phyloP scores from a whole-genome alignment of 2,113 vertebrate genomes.

The Gallinago media region DNA sequence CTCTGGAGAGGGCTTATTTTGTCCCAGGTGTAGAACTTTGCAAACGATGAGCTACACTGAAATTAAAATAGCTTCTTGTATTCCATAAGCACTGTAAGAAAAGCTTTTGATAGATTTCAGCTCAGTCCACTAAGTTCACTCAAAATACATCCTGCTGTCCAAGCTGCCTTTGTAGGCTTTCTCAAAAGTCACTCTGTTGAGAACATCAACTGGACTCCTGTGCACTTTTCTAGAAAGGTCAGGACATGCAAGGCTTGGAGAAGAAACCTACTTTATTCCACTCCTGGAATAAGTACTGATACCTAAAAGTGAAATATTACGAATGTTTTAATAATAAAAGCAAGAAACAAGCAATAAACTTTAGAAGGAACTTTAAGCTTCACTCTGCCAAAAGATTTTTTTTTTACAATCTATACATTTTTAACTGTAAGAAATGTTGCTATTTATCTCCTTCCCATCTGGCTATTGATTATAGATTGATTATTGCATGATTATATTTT shows the following conservation, averaged over 20 bases:
- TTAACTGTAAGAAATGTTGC: not conserved
- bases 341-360: not conserved
- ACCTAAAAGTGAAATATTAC: not conserved
- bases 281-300: not conserved
- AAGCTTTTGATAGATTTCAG: not conserved
- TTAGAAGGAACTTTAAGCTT: not conserved
- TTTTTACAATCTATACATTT: not conserved
- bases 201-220: not conserved
- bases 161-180: not conserved
- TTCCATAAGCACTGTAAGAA: not conserved
- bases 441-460: not conserved
- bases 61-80: not conserved
- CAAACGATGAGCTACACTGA: no score
- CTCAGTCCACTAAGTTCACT: not conserved
- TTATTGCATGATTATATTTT: not conserved
- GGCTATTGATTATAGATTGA: not conserved
- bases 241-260: not conserved
- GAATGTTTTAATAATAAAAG: not conserved
- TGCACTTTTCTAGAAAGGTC: not conserved
- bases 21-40: not conserved
- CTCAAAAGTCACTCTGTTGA: not conserved
- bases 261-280: not conserved
- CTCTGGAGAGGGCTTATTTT: not conserved
- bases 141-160: not conserved
- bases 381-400: rapidly evolving